A percentile compares a stretch with the other conserved stretches of the same genome.
Evolutionary conservation across 2,113 vertebrate genomes (phyloP).

Genomic region (Antennarius striatus): DNA sequence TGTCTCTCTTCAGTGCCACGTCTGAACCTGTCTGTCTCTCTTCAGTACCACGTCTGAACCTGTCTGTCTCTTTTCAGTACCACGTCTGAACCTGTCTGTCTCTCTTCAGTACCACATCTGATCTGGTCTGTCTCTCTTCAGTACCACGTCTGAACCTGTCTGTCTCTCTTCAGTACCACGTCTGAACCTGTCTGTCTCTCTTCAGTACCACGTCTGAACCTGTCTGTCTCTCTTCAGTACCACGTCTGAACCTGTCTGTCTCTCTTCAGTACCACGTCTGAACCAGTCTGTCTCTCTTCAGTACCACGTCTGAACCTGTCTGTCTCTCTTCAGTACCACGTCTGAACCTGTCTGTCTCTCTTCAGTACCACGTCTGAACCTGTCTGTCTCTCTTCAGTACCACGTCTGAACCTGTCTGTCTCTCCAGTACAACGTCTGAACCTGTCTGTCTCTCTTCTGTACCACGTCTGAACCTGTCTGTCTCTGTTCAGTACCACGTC

Average conservation of each 20-base stretch:
- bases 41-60: constrained; percentile 90
- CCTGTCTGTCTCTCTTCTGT: constrained; percentile 76
- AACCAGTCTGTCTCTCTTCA: no score
- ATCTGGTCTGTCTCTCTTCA: no score
- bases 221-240: constrained; percentile 80
- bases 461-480: constrained; percentile 90
- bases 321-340: constrained; percentile 84
- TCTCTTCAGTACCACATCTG: constrained; percentile 88
- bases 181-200: no score
- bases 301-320: not conserved
- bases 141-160: not conserved
- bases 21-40: constrained; percentile 33
- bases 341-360: no score
- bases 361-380: no score
- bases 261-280: constrained; percentile 88
- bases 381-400: constrained; percentile 80
- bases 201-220: no score
- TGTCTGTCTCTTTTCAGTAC: no score
- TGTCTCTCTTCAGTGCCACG: no score
- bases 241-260: constrained; percentile 76
- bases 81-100: constrained; percentile 11
- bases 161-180: constrained; percentile 84
- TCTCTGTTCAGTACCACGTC: no score
- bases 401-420: no score
- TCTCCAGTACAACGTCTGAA: no score